Evolutionary conservation across 2,113 vertebrate species (phyloP).

Genomic region (Corythaixoides concolor): DNA sequence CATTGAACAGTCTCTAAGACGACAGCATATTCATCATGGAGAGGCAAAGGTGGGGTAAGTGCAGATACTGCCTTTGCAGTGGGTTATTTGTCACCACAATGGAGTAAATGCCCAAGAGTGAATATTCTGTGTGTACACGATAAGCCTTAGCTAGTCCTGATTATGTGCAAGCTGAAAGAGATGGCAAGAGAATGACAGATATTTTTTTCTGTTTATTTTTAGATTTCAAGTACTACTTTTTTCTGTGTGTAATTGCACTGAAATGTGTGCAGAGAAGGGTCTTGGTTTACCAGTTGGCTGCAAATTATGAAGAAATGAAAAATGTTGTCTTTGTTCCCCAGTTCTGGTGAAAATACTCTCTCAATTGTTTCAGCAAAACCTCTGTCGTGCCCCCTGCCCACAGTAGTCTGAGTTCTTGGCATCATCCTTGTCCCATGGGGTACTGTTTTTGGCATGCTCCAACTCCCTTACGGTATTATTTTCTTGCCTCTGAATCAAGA

Average conservation of each 20-base stretch:
- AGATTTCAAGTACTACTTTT: background rate
- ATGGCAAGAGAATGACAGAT: background rate
- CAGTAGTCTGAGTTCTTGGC: slow-evolving; percentile 11
- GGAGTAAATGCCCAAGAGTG: background rate
- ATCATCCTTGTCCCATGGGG: background rate
- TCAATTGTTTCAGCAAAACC: slow-evolving; percentile 7
- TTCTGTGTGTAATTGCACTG: background rate
- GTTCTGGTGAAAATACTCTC: background rate
- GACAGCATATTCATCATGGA: background rate
- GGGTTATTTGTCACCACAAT: background rate
- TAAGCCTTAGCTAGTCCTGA: background rate
- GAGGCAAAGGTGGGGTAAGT: background rate
- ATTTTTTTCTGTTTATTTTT: background rate
- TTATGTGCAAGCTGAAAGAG: background rate
- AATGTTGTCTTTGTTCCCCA: background rate
- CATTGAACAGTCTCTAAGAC: too few relatives aligned
- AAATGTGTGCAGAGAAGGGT: background rate
- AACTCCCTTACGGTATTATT: background rate
- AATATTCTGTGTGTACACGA: background rate
- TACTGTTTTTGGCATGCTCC: background rate
- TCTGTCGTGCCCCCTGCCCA: slow-evolving; percentile 1
- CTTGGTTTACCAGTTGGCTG: background rate
- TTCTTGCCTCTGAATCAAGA: background rate
- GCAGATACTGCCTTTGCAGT: background rate
- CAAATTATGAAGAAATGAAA: background rate